A percentile compares a stretch with the other conserved stretches of the same genome.
phyloP scores from a whole-genome alignment of 1,140 invertebrate species.

The Hylyphantes graminicola region DNA sequence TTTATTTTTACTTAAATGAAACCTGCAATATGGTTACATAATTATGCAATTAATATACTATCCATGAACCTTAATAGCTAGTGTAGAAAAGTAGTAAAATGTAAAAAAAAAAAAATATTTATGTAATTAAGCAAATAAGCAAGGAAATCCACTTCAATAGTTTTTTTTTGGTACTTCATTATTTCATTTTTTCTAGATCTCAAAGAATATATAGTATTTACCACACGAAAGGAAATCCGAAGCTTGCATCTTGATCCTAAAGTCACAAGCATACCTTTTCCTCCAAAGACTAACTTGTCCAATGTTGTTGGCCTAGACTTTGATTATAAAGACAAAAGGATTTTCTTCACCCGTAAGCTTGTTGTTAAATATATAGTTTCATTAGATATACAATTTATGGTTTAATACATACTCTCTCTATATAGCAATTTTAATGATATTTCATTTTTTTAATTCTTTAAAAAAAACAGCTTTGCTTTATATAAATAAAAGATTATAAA shows the following conservation, averaged over 20 bases:
- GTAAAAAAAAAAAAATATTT: too few relatives aligned
- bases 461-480: neutral
- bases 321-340: conserved; percentile 86
- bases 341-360: conserved; percentile 82
- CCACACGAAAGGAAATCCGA: conserved; percentile 90
- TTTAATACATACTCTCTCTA: neutral
- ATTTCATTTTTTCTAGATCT: conserved; percentile 54
- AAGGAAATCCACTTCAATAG: neutral
- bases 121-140: too few relatives aligned
- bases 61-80: too few relatives aligned
- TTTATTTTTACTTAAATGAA: too few relatives aligned
- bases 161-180: conserved; percentile 27
- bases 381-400: neutral
- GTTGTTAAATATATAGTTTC: neutral
- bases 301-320: conserved; percentile 98
- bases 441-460: neutral
- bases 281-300: conserved; percentile 87
- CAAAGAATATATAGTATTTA: conserved; percentile 90
- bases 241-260: conserved; percentile 85
- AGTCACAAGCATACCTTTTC: conserved; percentile 84
- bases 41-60: too few relatives aligned
- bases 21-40: too few relatives aligned
- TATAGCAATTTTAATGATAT: neutral
- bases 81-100: too few relatives aligned
- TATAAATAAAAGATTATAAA: too few relatives aligned